phyloP scores from a whole-genome alignment of 2,113 vertebrate genomes.

The Neomonachus schauinslandi region DNA sequence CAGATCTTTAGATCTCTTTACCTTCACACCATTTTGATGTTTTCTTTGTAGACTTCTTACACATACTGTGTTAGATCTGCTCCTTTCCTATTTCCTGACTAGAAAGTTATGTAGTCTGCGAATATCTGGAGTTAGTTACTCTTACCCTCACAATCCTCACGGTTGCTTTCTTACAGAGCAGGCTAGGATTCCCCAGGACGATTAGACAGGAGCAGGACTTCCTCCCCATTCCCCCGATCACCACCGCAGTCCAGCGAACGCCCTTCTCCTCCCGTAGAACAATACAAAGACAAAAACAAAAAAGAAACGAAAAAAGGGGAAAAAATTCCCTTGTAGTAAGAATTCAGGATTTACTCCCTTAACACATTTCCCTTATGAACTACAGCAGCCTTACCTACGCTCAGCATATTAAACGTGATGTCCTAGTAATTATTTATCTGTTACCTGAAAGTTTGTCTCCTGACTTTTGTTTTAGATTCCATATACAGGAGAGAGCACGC shows the following conservation, averaged over 20 bases:
- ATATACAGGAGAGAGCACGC: not conserved
- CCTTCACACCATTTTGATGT: not conserved
- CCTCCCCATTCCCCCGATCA: not conserved
- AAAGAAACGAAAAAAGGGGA: not conserved
- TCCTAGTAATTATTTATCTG: not conserved
- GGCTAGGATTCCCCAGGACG: accelerated
- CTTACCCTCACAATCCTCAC: not conserved
- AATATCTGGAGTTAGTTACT: not conserved
- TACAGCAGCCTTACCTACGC: accelerated
- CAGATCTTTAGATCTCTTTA: too few species aligned
- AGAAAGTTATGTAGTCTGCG: not conserved
- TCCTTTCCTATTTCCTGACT: not conserved
- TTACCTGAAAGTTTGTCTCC: not conserved
- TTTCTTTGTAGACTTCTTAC: not conserved
- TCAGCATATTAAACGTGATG: accelerated
- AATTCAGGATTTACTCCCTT: not conserved
- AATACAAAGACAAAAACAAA: not conserved
- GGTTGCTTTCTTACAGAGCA: not conserved
- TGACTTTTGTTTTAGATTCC: not conserved
- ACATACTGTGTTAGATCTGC: not conserved
- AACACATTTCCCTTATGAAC: not conserved
- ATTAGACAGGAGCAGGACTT: too few species aligned
- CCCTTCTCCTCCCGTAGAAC: not conserved
- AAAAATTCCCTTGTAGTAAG: not conserved
- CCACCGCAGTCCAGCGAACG: not conserved